These are phyloP conservation scores for Lycocerus yunnanus DNA, from an alignment of 2,888 invertebrate genomes.

Conservation along the genomic window DNA sequence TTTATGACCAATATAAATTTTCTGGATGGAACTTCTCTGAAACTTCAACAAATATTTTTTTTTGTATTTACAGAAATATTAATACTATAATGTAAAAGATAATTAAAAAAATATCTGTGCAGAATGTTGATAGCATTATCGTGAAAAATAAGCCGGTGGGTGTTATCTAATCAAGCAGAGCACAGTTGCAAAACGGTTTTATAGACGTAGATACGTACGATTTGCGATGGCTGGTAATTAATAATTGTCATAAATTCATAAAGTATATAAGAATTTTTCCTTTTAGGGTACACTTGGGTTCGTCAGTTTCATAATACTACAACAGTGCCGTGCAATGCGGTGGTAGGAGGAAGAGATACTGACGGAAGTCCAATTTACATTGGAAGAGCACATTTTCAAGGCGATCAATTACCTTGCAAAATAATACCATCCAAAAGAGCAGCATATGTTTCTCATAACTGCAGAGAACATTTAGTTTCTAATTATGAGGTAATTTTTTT, in stretches of 20 bases:
- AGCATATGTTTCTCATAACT: constrained; percentile 28
- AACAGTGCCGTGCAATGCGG: constrained; percentile 19
- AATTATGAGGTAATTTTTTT: constrained; percentile 25
- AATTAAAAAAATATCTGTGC: too few species aligned
- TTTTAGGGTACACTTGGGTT: constrained; percentile 24
- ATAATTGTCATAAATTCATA: neutral
- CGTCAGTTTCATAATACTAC: neutral
- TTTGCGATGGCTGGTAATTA: neutral
- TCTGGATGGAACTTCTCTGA: too few species aligned
- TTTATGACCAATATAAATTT: too few species aligned
- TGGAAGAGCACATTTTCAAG: constrained; percentile 28
- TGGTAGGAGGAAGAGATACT: constrained; percentile 26
- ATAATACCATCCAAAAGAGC: constrained; percentile 29
- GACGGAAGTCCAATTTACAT: constrained; percentile 32
- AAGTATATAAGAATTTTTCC: neutral
- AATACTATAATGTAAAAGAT: too few species aligned
- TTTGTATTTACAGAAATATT: too few species aligned
- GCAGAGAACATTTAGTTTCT: constrained; percentile 25
- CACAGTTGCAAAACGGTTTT: neutral
- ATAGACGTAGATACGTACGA: too few species aligned
- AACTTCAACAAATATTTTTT: too few species aligned
- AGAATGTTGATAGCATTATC: neutral
- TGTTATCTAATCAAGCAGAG: neutral
- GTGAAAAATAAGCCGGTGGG: neutral
- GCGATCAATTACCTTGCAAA: constrained; percentile 32